These are phyloP conservation scores for Vipera ursinii DNA, from an alignment of 2,797 vertebrate species.

Conservation along the genomic window DNA sequence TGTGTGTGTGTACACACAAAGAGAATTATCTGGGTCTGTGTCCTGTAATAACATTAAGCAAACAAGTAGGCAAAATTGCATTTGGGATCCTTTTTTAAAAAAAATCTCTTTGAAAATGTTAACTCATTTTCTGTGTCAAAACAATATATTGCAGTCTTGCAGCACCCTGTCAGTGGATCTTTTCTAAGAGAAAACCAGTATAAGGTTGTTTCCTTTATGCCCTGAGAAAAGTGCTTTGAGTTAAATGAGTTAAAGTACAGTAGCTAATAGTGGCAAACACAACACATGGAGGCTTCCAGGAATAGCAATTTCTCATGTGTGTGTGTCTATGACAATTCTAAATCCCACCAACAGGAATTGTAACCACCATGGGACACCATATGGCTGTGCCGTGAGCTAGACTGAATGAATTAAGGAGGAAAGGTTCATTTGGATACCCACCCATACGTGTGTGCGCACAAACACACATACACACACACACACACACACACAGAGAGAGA, in stretches of 20 bases:
- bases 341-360: background rate
- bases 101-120: background rate
- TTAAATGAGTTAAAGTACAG: background rate
- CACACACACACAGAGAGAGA: too few species aligned
- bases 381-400: background rate
- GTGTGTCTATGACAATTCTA: background rate
- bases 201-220: background rate
- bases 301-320: background rate
- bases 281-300: background rate
- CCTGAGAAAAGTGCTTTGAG: background rate
- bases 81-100: background rate
- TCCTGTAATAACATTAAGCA: background rate
- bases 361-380: background rate
- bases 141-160: background rate
- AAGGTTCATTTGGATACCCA: background rate
- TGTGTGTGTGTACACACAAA: background rate
- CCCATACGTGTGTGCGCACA: too few species aligned
- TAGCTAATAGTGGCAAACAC: background rate
- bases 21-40: background rate
- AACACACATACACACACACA: background rate
- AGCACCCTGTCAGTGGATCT: background rate
- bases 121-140: too few species aligned
- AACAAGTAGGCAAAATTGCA: background rate
- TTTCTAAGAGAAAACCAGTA: background rate
- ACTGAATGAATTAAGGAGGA: background rate